Evolutionary conservation across 2,113 vertebrate genomes (phyloP).

Genomic region (Bubo bubo): DNA sequence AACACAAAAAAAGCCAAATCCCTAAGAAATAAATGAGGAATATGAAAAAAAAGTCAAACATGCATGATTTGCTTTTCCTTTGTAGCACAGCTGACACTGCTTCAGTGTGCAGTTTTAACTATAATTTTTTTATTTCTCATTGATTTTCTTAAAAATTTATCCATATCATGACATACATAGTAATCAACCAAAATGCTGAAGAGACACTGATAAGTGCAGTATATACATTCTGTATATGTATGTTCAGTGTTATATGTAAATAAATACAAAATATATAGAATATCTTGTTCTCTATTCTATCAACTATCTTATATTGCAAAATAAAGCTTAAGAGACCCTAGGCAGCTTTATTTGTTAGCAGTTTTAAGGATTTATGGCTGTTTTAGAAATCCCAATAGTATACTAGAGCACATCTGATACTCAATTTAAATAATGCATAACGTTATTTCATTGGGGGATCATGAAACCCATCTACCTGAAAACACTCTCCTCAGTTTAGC

Average conservation of each 20-base stretch:
- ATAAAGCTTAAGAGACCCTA: background rate
- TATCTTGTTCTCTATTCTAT: background rate
- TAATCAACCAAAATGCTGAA: background rate
- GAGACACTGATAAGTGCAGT: background rate
- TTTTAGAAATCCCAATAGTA: background rate
- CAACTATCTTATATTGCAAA: background rate
- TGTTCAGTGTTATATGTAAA: background rate
- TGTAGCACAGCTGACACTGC: background rate
- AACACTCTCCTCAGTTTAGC: background rate
- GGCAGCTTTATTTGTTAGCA: background rate
- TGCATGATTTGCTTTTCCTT: background rate
- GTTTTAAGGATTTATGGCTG: background rate
- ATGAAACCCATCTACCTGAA: background rate
- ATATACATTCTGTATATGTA: background rate
- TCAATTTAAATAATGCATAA: background rate
- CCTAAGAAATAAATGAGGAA: background rate
- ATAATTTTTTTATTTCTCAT: background rate
- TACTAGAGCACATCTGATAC: background rate
- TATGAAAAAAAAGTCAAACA: background rate
- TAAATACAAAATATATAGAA: background rate
- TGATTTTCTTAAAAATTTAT: background rate
- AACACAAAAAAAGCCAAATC: background rate
- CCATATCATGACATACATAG: background rate
- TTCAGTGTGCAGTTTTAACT: background rate
- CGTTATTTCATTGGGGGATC: background rate